Conservation (phyloP, 2,888 invertebrate genomes). For the Lasioglossum lativentre region DNA sequence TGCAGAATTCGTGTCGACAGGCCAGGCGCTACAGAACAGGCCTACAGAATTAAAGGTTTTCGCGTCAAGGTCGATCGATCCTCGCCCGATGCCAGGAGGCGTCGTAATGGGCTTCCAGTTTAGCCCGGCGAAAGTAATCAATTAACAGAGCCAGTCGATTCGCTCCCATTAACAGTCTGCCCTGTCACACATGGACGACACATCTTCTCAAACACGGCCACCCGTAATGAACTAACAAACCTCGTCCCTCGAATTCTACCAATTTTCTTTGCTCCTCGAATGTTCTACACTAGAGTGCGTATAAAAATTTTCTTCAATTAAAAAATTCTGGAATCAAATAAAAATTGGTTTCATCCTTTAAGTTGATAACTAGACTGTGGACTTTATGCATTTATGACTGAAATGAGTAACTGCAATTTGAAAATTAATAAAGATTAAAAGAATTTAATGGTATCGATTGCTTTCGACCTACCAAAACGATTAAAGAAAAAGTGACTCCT, state of each 20-base stretch:
- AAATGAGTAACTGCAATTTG: too few species aligned
- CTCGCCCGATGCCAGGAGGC: slow-evolving; percentile 1
- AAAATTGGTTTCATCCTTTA: neutral
- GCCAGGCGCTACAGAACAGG: neutral
- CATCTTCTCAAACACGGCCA: neutral
- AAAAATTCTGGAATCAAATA: neutral
- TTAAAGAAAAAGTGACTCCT: too few species aligned
- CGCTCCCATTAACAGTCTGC: neutral
- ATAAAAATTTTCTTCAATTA: neutral
- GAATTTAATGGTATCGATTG: too few species aligned
- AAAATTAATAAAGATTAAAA: too few species aligned
- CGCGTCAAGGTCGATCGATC: slow-evolving; percentile 61
- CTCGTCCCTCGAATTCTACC: neutral
- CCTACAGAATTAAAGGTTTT: slow-evolving; percentile 28
- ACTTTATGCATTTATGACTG: too few species aligned
- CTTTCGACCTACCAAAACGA: too few species aligned
- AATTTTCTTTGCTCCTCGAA: neutral
- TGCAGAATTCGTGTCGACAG: neutral
- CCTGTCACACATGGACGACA: neutral
- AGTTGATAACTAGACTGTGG: too few species aligned
- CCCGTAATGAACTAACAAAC: neutral
- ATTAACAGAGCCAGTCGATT: slow-evolving; percentile 15
- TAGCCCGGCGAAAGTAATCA: slow-evolving; percentile 15
- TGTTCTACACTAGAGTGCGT: neutral
- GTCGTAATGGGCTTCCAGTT: slow-evolving; percentile 25